These are phyloP conservation scores for Diplodus puntazzo DNA, from an alignment of 2,797 vertebrate species.

Conservation along the genomic window DNA sequence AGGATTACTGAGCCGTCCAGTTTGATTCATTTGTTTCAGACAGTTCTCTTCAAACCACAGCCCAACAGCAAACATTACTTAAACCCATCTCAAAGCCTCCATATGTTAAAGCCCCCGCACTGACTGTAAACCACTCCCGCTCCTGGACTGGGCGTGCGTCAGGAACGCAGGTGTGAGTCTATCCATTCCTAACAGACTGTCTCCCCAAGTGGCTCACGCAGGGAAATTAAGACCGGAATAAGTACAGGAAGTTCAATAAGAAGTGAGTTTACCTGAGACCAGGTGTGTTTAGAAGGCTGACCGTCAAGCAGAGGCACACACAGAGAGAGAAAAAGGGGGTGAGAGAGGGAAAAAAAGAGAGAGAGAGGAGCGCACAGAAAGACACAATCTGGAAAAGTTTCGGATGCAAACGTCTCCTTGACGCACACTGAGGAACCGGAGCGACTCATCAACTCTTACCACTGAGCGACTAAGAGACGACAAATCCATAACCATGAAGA, in stretches of 20 bases:
- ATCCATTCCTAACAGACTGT: constrained; percentile 51
- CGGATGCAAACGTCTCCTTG: constrained; percentile 50
- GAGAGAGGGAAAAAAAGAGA: constrained; percentile 1
- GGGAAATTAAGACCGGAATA: constrained; percentile 25
- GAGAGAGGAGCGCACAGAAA: constrained; percentile 2
- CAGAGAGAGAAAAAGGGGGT: background rate
- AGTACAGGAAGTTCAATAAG: constrained; percentile 4
- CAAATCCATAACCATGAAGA: constrained; percentile 70
- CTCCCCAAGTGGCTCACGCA: constrained; percentile 32
- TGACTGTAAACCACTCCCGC: constrained; percentile 75
- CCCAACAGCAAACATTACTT: background rate
- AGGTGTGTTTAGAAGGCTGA: constrained; percentile 38
- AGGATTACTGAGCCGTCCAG: background rate
- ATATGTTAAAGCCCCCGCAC: constrained; percentile 29
- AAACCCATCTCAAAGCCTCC: constrained; percentile 8
- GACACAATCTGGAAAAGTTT: constrained; percentile 38
- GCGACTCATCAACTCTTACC: background rate
- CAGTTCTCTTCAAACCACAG: background rate
- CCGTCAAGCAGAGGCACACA: background rate
- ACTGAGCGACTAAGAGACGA: background rate
- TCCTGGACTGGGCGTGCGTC: constrained; percentile 73
- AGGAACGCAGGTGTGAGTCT: constrained; percentile 75
- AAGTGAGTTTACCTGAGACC: constrained; percentile 14
- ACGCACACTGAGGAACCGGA: constrained; percentile 31
- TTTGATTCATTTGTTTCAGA: background rate